Evolutionary conservation across 2,113 vertebrate genomes (phyloP).

Genomic region (Megaceryle torquata): DNA sequence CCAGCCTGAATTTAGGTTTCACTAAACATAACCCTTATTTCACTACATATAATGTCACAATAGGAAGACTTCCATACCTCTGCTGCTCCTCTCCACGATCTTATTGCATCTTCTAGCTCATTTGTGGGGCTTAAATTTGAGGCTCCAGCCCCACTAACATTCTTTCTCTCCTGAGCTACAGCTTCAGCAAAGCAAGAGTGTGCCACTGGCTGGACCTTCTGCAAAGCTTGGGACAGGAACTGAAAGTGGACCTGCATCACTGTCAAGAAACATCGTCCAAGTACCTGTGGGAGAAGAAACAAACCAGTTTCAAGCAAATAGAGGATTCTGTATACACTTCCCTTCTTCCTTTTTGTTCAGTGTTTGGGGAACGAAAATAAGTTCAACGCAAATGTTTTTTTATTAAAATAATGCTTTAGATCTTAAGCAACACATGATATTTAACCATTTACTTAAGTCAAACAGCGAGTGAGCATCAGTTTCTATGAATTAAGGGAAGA

Average conservation of each 20-base stretch:
- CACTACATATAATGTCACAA: neutral
- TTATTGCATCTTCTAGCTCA: conserved; percentile 90
- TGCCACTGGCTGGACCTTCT: conserved; percentile 95
- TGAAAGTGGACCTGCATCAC: conserved; percentile 99
- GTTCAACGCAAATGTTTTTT: neutral
- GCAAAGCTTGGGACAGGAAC: conserved; percentile 95
- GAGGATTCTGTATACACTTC: neutral
- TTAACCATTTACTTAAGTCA: neutral
- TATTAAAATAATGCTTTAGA: neutral
- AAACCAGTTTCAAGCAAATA: neutral
- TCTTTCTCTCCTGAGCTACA: conserved; percentile 88
- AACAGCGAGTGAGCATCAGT: neutral
- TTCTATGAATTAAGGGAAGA: neutral
- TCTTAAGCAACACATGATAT: neutral
- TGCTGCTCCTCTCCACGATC: conserved; percentile 92
- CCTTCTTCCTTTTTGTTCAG: neutral
- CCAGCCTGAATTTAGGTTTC: neutral
- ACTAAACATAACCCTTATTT: neutral
- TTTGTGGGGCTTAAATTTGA: conserved; percentile 76
- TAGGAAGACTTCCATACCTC: conserved; percentile 78
- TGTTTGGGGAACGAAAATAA: neutral
- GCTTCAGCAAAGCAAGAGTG: conserved; percentile 94
- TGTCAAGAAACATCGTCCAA: conserved; percentile 95
- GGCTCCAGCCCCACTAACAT: conserved; percentile 46
- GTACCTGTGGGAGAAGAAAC: conserved; percentile 77